Evolutionary conservation across 2,113 vertebrate species (phyloP).

Genomic region (Ailurus styani): DNA sequence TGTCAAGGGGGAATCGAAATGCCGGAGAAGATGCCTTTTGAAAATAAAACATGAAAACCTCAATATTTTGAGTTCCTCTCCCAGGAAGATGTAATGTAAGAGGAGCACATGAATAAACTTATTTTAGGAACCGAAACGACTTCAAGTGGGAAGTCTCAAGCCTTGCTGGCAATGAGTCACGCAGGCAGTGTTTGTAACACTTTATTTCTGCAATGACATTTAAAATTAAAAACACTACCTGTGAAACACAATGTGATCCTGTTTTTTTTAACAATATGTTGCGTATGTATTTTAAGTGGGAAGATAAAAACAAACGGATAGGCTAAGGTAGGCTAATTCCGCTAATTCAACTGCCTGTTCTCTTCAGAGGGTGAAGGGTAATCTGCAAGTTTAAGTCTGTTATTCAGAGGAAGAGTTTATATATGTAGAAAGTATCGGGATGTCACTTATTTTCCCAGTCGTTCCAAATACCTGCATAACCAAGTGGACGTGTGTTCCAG

Average conservation of each 20-base stretch:
- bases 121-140: conserved; percentile 25
- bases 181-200: not conserved
- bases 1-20: not conserved
- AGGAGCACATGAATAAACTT: conserved; percentile 7
- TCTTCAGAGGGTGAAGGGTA: not conserved
- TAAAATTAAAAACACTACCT: conserved; percentile 38
- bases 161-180: not conserved
- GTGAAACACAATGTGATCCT: not conserved
- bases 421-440: not conserved
- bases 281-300: not conserved
- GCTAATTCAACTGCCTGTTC: not conserved
- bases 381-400: not conserved
- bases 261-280: not conserved
- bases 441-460: not conserved
- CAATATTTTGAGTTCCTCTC: not conserved
- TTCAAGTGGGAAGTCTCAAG: conserved; percentile 4
- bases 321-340: not conserved
- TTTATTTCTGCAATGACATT: conserved; percentile 18
- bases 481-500: not conserved
- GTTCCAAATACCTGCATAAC: not conserved
- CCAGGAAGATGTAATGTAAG: not conserved
- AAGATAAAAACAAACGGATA: not conserved
- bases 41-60: conserved; percentile 15
- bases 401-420: not conserved
- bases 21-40: not conserved